phyloP scores from a whole-genome alignment of 2,113 vertebrate genomes.

The Ceyx margarethae region DNA sequence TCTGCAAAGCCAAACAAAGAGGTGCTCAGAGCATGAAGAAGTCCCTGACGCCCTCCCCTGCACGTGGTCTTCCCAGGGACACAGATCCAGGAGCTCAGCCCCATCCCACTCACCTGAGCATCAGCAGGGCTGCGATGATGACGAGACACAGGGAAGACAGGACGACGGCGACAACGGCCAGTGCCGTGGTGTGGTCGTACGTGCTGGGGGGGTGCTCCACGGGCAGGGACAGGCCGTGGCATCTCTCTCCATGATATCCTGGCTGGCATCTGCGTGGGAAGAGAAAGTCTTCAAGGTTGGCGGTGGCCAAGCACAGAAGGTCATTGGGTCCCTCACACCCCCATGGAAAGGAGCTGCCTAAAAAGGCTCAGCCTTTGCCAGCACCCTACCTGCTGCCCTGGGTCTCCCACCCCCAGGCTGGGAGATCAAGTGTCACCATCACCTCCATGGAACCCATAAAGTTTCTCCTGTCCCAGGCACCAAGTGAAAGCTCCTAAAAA shows the following conservation, averaged over 20 bases:
- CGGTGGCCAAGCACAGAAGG: neutral
- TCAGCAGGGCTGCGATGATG: slow-evolving; percentile 88
- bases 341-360: neutral
- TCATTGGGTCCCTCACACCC: neutral
- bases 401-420: neutral
- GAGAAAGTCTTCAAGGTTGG: neutral
- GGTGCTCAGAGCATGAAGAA: neutral
- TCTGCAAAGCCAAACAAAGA: slow-evolving; percentile 71
- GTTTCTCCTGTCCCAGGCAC: neutral
- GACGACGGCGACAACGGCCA: slow-evolving; percentile 90
- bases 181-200: slow-evolving; percentile 88
- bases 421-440: neutral
- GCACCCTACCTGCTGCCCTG: neutral
- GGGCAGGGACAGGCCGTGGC: slow-evolving; percentile 83
- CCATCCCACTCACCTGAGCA: slow-evolving; percentile 82
- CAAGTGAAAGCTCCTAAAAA: neutral
- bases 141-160: slow-evolving; percentile 90
- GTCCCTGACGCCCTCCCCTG: neutral
- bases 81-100: fast-evolving
- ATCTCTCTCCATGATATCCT: slow-evolving; percentile 88
- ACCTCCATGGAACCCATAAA: neutral
- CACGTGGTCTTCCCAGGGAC: fast-evolving
- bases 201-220: slow-evolving; percentile 77
- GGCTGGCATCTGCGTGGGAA: slow-evolving; percentile 75
- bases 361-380: neutral